These are phyloP conservation scores for Plutella xylostella DNA, from an alignment of 2,888 invertebrate species.

Conservation along the genomic window DNA sequence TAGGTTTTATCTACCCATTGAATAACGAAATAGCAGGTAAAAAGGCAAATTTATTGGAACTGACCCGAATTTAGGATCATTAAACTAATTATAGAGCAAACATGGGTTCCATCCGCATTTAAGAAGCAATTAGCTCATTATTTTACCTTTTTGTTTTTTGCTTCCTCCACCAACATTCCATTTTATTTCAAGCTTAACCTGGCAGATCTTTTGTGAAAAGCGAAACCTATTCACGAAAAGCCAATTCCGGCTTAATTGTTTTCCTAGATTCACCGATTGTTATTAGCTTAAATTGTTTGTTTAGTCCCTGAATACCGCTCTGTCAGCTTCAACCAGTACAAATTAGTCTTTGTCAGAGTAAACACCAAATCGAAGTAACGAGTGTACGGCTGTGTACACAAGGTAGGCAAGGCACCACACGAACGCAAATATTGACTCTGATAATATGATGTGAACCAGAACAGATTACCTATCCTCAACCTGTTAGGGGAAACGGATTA, in stretches of 20 bases:
- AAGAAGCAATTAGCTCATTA: constrained; percentile 9
- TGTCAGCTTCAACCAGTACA: background rate
- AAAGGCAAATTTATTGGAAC: constrained; percentile 39
- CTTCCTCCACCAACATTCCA: too few relatives aligned
- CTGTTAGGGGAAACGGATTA: constrained; percentile 13
- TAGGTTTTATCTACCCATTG: too few relatives aligned
- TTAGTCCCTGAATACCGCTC: too few relatives aligned
- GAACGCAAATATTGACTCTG: constrained; percentile 15
- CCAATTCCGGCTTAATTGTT: too few relatives aligned
- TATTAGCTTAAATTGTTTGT: too few relatives aligned
- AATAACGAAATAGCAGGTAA: constrained; percentile 51
- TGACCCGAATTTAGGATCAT: constrained; percentile 49
- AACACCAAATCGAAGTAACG: background rate
- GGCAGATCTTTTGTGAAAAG: too few relatives aligned
- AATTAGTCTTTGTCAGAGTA: background rate
- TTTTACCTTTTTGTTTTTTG: too few relatives aligned
- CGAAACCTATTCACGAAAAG: too few relatives aligned
- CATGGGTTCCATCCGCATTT: constrained; percentile 20
- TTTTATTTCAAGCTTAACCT: too few relatives aligned
- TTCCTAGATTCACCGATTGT: too few relatives aligned
- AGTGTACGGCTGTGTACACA: background rate
- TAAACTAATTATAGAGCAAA: constrained; percentile 63
- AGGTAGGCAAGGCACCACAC: background rate
- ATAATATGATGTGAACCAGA: constrained; percentile 13
- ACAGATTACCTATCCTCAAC: too few relatives aligned